Evolutionary conservation across 2,797 vertebrate species (phyloP).

Genomic region (Gymnodraco acuticeps): DNA sequence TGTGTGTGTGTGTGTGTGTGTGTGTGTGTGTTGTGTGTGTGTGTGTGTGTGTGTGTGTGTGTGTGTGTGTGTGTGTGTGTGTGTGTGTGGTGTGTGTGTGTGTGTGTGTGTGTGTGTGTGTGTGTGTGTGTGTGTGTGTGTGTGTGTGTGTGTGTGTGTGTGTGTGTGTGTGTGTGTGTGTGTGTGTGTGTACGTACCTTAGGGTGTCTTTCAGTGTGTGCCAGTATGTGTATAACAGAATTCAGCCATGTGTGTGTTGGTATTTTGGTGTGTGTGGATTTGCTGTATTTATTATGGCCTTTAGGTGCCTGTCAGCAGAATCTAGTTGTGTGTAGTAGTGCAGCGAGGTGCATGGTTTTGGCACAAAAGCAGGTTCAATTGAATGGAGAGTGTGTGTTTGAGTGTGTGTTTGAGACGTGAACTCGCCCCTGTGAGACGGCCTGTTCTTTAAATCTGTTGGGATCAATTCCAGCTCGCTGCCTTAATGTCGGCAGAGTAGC

Average conservation of each 20-base stretch:
- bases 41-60: too few species aligned
- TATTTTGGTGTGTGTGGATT: conserved; percentile 36
- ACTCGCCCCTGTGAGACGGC: conserved; percentile 57
- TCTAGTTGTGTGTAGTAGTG: conserved; percentile 28
- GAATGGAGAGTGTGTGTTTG: conserved; percentile 33
- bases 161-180: too few species aligned
- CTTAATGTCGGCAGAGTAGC: conserved; percentile 69
- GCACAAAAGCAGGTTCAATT: conserved; percentile 58
- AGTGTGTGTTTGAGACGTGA: conserved; percentile 32
- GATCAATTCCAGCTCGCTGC: conserved; percentile 75
- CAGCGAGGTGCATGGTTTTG: conserved; percentile 48
- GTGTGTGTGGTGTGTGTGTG: background rate
- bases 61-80: too few species aligned
- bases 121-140: too few species aligned
- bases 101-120: too few species aligned
- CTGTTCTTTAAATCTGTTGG: conserved; percentile 75
- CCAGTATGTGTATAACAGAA: conserved; percentile 20
- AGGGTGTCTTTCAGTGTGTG: conserved; percentile 25
- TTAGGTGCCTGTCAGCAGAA: conserved; percentile 52
- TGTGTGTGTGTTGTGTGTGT: too few species aligned
- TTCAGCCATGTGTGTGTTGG: conserved; percentile 24
- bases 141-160: too few species aligned
- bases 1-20: too few species aligned
- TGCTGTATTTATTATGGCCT: conserved; percentile 26
- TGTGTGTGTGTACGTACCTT: conserved; percentile 10